Conservation (phyloP, 2,888 invertebrate genomes). For the Leucophenga maculata region DNA sequence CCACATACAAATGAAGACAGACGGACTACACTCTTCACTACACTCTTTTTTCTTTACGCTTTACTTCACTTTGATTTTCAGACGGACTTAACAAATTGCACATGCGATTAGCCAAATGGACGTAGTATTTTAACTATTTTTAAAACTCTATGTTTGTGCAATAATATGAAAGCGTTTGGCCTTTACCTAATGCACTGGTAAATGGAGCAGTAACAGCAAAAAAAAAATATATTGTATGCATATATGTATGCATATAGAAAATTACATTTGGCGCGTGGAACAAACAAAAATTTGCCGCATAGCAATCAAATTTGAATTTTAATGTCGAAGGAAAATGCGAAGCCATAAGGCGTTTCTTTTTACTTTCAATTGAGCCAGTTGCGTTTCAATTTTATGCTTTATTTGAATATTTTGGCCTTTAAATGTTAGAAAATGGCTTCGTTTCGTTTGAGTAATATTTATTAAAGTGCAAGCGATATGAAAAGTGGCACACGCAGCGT, state of each 20-base stretch:
- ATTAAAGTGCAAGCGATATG: too few species aligned
- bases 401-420: slow-evolving; percentile 4
- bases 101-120: slow-evolving; percentile 10
- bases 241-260: not conserved
- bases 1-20: slow-evolving; percentile 1
- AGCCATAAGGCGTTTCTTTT: slow-evolving; percentile 46
- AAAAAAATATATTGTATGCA: too few species aligned
- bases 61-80: slow-evolving; percentile 19
- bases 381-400: slow-evolving; percentile 14
- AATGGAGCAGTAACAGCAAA: not conserved
- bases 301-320: slow-evolving; percentile 65
- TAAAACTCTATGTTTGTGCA: slow-evolving; percentile 27
- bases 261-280: not conserved
- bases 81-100: slow-evolving; percentile 15
- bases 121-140: slow-evolving; percentile 40
- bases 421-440: not conserved
- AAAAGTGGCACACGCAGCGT: not conserved
- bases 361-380: not conserved
- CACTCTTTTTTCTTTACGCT: not conserved
- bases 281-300: slow-evolving; percentile 53
- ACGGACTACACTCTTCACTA: not conserved
- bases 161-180: slow-evolving; percentile 37
- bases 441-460: not conserved
- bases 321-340: slow-evolving; percentile 56
- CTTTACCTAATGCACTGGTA: slow-evolving; percentile 44